phyloP scores from a whole-genome alignment of 2,888 invertebrate genomes.

The Dilophus febrilis region DNA sequence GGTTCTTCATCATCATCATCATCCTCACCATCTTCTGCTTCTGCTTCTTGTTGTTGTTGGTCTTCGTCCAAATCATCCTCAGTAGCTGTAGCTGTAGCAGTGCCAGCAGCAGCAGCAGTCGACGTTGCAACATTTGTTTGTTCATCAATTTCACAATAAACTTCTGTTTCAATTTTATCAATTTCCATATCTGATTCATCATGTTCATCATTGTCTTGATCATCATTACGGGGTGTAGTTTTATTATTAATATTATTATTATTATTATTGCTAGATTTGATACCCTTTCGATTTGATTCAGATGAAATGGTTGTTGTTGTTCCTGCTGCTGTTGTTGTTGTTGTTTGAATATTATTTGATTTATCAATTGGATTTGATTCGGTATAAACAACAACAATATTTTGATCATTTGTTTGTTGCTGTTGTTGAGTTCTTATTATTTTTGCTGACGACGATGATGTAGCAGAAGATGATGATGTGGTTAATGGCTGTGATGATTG shows the following conservation, averaged over 20 bases:
- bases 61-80: slow-evolving; percentile 8
- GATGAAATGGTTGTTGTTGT: slow-evolving; percentile 10
- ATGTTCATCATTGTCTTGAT: slow-evolving; percentile 23
- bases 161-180: slow-evolving; percentile 21
- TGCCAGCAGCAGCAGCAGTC: no score
- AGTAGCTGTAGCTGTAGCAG: no score
- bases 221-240: slow-evolving; percentile 3
- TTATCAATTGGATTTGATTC: slow-evolving; percentile 15
- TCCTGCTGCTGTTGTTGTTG: slow-evolving; percentile 4
- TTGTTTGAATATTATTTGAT: slow-evolving; percentile 15
- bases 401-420: slow-evolving; percentile 7
- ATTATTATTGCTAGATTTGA: no score
- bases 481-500: slow-evolving; percentile 4
- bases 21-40: no score
- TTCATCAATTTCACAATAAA: background rate
- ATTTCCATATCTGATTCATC: slow-evolving; percentile 16
- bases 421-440: no score
- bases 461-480: slow-evolving; percentile 10
- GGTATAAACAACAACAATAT: slow-evolving; percentile 8
- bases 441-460: no score
- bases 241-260: no score
- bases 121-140: background rate
- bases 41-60: slow-evolving; percentile 13
- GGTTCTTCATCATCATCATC: no score
- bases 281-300: no score